These are phyloP conservation scores for Bothrops alternatus DNA, from an alignment of 2,797 vertebrate species.

Conservation along the genomic window DNA sequence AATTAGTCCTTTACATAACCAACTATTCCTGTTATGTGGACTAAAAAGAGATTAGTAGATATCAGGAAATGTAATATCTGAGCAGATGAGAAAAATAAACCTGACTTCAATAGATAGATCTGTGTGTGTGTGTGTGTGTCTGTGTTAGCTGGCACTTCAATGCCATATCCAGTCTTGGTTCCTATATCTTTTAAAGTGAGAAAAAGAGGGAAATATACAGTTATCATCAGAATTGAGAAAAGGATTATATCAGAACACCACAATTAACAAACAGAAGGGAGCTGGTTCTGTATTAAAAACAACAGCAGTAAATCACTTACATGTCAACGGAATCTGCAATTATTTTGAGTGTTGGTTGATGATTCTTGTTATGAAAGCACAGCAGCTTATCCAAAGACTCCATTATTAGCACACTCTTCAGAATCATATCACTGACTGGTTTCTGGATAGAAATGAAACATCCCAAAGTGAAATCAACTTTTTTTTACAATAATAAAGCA, in stretches of 20 bases:
- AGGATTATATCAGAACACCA: neutral
- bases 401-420: neutral
- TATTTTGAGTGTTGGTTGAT: conserved; percentile 1
- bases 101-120: no score
- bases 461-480: neutral
- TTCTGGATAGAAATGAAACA: conserved; percentile 25
- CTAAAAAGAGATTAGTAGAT: no score
- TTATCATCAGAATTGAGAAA: neutral
- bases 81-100: no score
- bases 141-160: neutral
- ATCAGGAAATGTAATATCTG: no score
- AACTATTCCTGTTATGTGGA: no score
- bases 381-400: neutral
- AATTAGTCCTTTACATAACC: no score
- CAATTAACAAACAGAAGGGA: neutral
- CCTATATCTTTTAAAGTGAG: neutral
- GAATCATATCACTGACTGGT: conserved; percentile 9
- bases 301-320: neutral
- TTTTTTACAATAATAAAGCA: conserved; percentile 20
- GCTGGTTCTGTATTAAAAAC: neutral
- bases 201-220: neutral
- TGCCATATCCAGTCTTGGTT: neutral
- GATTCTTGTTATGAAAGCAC: neutral
- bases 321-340: neutral
- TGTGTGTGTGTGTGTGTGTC: no score